Evolutionary conservation across 2,113 vertebrate species (phyloP), one percentile per base, ranked within the genome.

Genomic region (Coracopsis vasa): DNA sequence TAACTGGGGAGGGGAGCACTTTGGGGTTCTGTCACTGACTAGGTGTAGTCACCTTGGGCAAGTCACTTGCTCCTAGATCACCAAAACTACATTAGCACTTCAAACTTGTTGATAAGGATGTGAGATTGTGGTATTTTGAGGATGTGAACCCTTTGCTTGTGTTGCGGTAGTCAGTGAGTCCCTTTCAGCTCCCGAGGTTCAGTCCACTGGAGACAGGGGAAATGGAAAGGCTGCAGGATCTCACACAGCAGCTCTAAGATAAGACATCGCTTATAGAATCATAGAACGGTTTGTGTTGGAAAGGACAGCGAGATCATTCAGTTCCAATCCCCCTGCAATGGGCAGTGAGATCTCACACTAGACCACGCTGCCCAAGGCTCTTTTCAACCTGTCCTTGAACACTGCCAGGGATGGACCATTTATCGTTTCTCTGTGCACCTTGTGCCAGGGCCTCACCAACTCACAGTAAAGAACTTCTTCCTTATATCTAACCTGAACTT

Each of bases 1-100:
- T 21, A 28, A 64, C 7, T 4, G 4, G 44, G 53, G 39, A 17
- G 19, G 16, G 71, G 35, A 85, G 8, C 0, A 0, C 29, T 56
- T 31, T 80, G 39, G 29, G 24, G 9, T 33, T 83, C 50, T 70
- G 35, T 18, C 62, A 42, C n/a, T 80, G 58, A 3, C 23, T 7
- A 45, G 23, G 4, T 73, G 58, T 41, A 70, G 53, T 48, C 48
- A 82, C 28, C 66, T 77, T 33, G 7, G 28, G 58, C 37, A 82
- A 72, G 41, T n/a, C 42, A n/a, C 25, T 42, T 28, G 41, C 33
- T 65, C 33, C 28, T 37, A 48, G 16, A 9, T 29, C n/a, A 31
- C 8, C 29, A 69, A 75, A 64, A 79, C 6, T 2, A 23, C 11
- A 5, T 7, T 17, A 56, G 3, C 11, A 1, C 18, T 82, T 80